Conservation (phyloP, 2,113 vertebrate species). For the Anthoscopus minutus region DNA sequence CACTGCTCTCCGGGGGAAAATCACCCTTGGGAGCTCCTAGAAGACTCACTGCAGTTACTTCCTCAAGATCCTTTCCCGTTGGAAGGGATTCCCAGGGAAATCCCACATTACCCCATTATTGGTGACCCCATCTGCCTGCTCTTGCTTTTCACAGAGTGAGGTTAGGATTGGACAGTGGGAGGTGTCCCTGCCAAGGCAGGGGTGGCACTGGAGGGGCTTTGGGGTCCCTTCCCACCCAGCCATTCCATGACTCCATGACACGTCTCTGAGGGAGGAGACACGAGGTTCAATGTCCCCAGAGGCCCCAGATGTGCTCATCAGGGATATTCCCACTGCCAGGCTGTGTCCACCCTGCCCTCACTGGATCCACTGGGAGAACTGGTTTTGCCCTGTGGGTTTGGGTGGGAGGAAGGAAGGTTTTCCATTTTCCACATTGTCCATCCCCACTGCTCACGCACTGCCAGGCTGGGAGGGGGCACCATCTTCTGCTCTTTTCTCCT, state of each 20-base stretch:
- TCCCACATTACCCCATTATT: background rate
- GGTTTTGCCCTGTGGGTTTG: background rate
- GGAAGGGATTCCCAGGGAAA: background rate
- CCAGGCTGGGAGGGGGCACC: background rate
- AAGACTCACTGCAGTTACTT: background rate
- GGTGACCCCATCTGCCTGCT: background rate
- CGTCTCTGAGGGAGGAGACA: background rate
- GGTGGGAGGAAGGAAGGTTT: background rate
- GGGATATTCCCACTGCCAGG: background rate
- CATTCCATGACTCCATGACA: no score
- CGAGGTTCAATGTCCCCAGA: background rate
- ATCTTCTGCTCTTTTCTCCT: background rate
- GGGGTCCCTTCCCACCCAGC: background rate
- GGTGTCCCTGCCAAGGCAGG: background rate
- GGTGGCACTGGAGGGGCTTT: background rate
- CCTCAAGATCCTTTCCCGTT: background rate
- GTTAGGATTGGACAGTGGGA: background rate
- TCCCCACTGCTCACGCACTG: background rate
- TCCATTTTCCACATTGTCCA: background rate
- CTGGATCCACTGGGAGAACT: background rate
- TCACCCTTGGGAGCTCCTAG: background rate
- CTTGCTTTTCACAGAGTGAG: background rate
- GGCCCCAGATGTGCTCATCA: background rate
- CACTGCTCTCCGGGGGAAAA: background rate
- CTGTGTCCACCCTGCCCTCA: background rate